phyloP scores from a whole-genome alignment of 2,888 invertebrate species.

The Leucoptera coffeella region DNA sequence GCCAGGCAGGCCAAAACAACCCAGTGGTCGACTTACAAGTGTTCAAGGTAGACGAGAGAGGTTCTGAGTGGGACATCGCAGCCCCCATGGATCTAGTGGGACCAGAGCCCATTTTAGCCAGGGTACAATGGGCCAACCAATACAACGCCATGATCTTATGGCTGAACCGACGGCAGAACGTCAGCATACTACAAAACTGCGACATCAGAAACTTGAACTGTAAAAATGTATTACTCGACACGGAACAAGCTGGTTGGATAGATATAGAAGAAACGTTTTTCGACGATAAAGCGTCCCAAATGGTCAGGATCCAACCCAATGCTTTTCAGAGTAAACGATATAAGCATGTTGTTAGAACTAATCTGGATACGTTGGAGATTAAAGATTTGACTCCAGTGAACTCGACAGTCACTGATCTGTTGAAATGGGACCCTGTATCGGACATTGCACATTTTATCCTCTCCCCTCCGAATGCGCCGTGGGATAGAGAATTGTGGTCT shows the following conservation, averaged over 20 bases:
- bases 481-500: conserved; percentile 63
- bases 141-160: conserved; percentile 66
- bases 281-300: conserved; percentile 28
- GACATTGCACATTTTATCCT: conserved; percentile 63
- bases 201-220: conserved; percentile 29
- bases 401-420: conserved; percentile 52
- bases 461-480: conserved; percentile 57
- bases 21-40: conserved; percentile 65
- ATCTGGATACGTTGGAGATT: conserved; percentile 21
- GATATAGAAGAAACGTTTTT: conserved; percentile 52
- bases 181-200: conserved; percentile 57
- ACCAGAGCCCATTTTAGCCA: conserved; percentile 60
- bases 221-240: conserved; percentile 25
- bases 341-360: too few species aligned
- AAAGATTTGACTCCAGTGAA: conserved; percentile 50
- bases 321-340: conserved; percentile 30
- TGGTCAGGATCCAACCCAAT: conserved; percentile 32
- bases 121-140: conserved; percentile 69
- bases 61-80: conserved; percentile 24
- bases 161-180: conserved; percentile 81
- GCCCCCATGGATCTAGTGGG: conserved; percentile 51
- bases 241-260: conserved; percentile 66
- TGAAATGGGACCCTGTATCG: conserved; percentile 56
- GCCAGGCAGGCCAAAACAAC: conserved; percentile 65
- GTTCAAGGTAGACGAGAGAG: conserved; percentile 32